Conservation (phyloP, 2,888 invertebrate genomes). For the Rotaria macrura region DNA sequence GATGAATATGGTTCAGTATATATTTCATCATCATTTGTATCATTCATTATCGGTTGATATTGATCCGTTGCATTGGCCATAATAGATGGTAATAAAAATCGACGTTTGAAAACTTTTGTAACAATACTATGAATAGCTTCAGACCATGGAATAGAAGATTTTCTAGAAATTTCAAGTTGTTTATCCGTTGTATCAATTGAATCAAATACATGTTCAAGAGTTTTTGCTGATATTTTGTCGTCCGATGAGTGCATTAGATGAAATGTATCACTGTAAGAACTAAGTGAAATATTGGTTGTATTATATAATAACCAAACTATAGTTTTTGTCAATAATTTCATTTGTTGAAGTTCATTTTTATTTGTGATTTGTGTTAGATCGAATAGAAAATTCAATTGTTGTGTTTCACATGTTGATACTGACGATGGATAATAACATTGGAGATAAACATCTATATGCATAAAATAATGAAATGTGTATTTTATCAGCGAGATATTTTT, state of each 20-base stretch:
- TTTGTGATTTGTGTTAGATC: neutral
- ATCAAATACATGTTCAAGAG: neutral
- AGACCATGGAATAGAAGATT: neutral
- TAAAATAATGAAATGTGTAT: too few species aligned
- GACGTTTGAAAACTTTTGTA: neutral
- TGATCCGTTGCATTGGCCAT: neutral
- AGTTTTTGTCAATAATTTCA: conserved; percentile 9
- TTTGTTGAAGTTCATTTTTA: neutral
- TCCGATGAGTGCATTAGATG: neutral
- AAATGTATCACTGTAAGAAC: neutral
- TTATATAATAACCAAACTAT: neutral
- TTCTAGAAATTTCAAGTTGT: neutral
- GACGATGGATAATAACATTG: neutral
- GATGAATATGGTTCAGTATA: neutral
- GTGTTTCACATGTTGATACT: neutral
- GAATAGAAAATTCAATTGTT: neutral
- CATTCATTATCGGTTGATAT: neutral
- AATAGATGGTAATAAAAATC: neutral
- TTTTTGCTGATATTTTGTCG: neutral
- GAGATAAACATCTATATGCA: neutral
- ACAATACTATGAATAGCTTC: neutral
- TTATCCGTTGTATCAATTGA: neutral
- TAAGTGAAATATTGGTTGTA: neutral
- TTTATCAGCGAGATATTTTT: too few species aligned
- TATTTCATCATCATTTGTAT: neutral